Conservation (phyloP, 1,140 invertebrate species). For the Musca vetustissima region DNA sequence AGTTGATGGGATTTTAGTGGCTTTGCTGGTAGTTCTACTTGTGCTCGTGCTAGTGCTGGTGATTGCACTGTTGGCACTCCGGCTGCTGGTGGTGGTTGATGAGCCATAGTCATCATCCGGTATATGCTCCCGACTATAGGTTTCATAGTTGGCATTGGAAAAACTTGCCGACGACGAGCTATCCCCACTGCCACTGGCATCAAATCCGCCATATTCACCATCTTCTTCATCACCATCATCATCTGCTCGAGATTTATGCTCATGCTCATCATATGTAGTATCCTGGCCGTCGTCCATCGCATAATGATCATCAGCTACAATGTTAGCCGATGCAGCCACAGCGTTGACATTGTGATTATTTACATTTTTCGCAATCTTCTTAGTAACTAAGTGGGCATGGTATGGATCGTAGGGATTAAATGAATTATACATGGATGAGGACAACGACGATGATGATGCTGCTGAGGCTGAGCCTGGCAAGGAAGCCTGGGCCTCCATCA, state of each 20-base stretch:
- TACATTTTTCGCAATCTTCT: slow-evolving; percentile 32
- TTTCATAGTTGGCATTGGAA: neutral
- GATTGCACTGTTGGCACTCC: too few relatives aligned
- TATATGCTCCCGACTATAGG: neutral
- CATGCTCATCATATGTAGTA: too few relatives aligned
- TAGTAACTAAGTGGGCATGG: slow-evolving; percentile 40
- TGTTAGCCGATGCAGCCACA: neutral
- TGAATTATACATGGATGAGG: slow-evolving; percentile 29
- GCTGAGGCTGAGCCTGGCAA: neutral
- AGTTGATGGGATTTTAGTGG: slow-evolving; percentile 23
- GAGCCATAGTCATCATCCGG: neutral
- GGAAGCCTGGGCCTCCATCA: neutral
- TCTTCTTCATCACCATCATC: neutral
- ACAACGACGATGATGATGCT: neutral
- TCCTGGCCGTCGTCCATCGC: too few relatives aligned
- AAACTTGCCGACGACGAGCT: neutral
- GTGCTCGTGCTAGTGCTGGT: neutral
- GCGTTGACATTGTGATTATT: slow-evolving; percentile 10
- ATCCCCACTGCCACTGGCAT: slow-evolving; percentile 29
- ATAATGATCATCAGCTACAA: neutral
- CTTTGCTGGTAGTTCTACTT: neutral
- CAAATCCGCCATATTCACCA: slow-evolving; percentile 25
- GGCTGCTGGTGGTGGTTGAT: neutral
- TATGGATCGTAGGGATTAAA: slow-evolving; percentile 50
- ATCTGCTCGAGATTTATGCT: too few relatives aligned